Evolutionary conservation across 1,140 invertebrate species (phyloP), one percentile per base, ranked within the genome.

Genomic region (Neomicropteryx cornuta): DNA sequence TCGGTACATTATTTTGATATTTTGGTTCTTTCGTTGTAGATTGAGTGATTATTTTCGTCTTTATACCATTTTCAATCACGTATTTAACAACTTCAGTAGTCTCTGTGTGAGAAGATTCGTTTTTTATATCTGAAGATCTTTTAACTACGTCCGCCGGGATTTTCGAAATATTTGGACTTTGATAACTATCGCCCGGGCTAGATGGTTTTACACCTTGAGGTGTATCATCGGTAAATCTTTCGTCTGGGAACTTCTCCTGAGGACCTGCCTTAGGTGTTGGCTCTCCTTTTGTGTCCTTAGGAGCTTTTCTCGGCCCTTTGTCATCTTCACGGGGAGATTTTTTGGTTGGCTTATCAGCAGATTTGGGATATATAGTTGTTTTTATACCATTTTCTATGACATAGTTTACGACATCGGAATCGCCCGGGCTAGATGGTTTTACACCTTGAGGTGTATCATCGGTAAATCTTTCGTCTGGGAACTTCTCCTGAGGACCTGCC

Each of bases 1-100:
- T n/a, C 16, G 28, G 8, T 31, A 16, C 18, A 18, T 14, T 27
- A 33, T 38, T 37, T 23, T 24, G 22, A 19, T 18, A 32, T 29
- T 23, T 38, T 5, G 40, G 35, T n/a, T 42, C 33, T 4, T 36
- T 13, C 18, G 32, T 18, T 5, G 41, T 42, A n/a, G n/a, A n/a
- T n/a, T n/a, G n/a, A n/a, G 66, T 69, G 18, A 64, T 65, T 44
- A 58, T 52, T 49, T 65, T 69, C 18, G 58, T 63, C 4, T 58
- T 67, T 29, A 69, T 53, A n/a, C 66, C 66, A 47, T 69, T 69
- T 49, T 69, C 60, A 18, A 61, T 69, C 14, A 67, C 59, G 36
- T 69, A 69, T 28, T 58, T 54, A 6, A 61, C 62, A 4, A 69
- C 66, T 48, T 69, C 66, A n/a, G n/a, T n/a, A n/a, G n/a, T n/a